phyloP scores from a whole-genome alignment of 2,113 vertebrate species.

The Muntiacus muntjak region DNA sequence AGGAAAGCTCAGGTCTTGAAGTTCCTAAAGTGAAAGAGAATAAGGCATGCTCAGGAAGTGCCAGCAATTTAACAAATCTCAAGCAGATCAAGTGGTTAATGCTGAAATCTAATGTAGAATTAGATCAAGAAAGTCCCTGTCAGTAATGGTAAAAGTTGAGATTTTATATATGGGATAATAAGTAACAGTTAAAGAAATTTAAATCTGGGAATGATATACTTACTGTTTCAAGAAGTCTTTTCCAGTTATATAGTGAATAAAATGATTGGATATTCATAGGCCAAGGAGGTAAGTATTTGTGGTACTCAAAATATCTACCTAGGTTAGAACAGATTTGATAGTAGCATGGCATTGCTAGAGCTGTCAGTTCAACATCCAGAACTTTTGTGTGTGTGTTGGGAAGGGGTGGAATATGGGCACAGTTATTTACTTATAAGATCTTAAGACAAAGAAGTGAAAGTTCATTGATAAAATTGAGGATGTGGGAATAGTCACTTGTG shows the following conservation, averaged over 20 bases:
- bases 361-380: background rate
- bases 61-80: background rate
- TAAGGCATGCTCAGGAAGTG: background rate
- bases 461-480: background rate
- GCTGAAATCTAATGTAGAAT: background rate
- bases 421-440: background rate
- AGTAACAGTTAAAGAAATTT: background rate
- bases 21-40: background rate
- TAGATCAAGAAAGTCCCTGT: background rate
- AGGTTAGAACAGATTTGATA: background rate
- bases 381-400: background rate
- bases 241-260: background rate
- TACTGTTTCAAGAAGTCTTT: background rate
- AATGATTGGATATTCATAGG: background rate
- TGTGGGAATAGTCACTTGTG: background rate
- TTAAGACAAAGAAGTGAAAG: background rate
- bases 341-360: background rate
- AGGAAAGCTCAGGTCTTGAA: background rate
- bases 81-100: background rate
- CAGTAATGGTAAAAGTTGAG: background rate
- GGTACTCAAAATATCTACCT: background rate
- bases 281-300: background rate
- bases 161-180: background rate
- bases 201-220: background rate
- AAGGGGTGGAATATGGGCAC: background rate